phyloP scores from a whole-genome alignment of 2,888 invertebrate species.

The Cheilosia urbana region DNA sequence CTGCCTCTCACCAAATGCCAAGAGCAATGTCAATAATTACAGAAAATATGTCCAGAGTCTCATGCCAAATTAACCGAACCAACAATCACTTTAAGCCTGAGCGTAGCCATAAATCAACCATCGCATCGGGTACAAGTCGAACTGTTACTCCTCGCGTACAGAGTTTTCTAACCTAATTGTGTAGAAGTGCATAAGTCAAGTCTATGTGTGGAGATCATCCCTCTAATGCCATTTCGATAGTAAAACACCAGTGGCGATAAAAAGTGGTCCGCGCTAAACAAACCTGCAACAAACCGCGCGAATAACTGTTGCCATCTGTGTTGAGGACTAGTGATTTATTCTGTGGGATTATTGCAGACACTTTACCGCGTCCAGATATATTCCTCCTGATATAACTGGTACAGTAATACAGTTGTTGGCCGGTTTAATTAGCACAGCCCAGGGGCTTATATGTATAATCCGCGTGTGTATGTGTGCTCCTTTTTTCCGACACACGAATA shows the following conservation, averaged over 20 bases:
- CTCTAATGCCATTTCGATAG: conserved; percentile 38
- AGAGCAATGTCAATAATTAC: conserved; percentile 27
- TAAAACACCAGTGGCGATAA: conserved; percentile 29
- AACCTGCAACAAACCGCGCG: conserved; percentile 5
- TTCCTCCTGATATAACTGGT: neutral
- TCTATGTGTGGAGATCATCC: conserved; percentile 27
- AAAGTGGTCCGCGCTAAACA: conserved; percentile 8
- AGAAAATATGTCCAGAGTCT: conserved; percentile 40
- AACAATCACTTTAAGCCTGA: conserved; percentile 24
- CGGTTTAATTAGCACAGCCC: conserved; percentile 28
- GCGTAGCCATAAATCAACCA: neutral
- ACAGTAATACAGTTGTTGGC: conserved; percentile 11
- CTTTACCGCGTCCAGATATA: conserved; percentile 35
- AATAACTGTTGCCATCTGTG: conserved; percentile 48
- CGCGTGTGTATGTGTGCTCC: neutral
- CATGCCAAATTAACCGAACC: conserved; percentile 16
- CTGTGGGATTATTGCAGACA: conserved; percentile 9
- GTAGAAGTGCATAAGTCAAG: conserved; percentile 19
- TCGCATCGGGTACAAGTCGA: neutral
- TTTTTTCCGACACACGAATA: neutral
- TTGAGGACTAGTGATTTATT: conserved; percentile 54
- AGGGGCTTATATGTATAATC: conserved; percentile 28
- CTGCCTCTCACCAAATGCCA: conserved; percentile 48
- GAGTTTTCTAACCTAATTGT: conserved; percentile 29
- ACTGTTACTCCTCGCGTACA: conserved; percentile 3